Evolutionary conservation across 2,797 vertebrate species (phyloP).

Genomic region (Dendrocincla fuliginosa): DNA sequence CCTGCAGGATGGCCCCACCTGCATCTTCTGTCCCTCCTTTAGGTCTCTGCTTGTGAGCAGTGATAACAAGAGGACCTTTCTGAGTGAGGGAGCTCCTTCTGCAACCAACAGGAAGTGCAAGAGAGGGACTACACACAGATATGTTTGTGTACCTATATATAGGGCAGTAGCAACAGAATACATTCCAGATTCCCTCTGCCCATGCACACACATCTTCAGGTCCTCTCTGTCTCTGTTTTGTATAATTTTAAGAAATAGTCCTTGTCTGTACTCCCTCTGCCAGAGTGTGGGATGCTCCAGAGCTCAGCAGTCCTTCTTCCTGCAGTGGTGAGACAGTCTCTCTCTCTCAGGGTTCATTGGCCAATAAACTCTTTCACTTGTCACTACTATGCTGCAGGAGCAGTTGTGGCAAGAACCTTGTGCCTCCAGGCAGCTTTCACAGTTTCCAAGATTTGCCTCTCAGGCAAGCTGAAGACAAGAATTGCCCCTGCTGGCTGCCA

Average conservation of each 20-base stretch:
- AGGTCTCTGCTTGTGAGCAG: not conserved
- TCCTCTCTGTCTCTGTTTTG: not conserved
- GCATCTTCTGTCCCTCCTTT: not conserved
- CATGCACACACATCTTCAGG: not conserved
- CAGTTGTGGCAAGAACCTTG: not conserved
- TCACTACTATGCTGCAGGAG: not conserved
- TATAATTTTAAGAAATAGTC: not conserved
- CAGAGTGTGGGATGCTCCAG: fast-evolving
- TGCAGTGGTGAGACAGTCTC: not conserved
- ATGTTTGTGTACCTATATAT: not conserved
- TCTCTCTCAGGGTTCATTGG: not conserved
- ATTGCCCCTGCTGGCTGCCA: not conserved
- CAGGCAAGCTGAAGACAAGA: not conserved
- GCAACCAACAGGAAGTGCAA: not conserved
- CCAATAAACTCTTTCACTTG: not conserved
- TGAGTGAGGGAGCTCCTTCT: not conserved
- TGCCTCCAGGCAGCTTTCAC: not conserved
- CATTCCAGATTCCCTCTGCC: not conserved
- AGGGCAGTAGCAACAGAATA: not conserved
- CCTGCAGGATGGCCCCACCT: not conserved
- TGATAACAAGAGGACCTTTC: not conserved
- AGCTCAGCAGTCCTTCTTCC: not conserved
- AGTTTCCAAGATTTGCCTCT: not conserved
- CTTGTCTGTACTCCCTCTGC: not conserved
- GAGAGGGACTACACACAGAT: not conserved